phyloP scores from a whole-genome alignment of 2,797 vertebrate species.

The Scolopax rusticola region DNA sequence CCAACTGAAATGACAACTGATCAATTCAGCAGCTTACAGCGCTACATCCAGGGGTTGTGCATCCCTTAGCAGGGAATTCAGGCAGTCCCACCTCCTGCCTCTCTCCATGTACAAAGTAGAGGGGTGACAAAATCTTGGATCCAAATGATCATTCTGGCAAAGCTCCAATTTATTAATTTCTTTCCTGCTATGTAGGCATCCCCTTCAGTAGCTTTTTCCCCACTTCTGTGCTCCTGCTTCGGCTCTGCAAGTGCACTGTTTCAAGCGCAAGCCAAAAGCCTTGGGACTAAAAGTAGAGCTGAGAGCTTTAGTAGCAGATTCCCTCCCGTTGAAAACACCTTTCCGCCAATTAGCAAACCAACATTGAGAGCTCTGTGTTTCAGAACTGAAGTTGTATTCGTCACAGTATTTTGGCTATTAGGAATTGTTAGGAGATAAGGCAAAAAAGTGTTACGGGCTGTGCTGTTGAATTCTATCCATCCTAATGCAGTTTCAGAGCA shows the following conservation, averaged over 20 bases:
- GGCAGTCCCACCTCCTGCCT: background rate
- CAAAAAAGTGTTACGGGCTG: background rate
- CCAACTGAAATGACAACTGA: background rate
- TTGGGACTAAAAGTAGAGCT: background rate
- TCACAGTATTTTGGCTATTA: background rate
- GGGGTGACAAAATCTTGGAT: background rate
- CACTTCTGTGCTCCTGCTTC: background rate
- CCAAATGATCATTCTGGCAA: background rate
- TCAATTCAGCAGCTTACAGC: background rate
- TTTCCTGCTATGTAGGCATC: fast-evolving
- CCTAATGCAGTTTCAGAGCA: slow-evolving; percentile 28
- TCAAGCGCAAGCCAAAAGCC: background rate
- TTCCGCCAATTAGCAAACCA: background rate
- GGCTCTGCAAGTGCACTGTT: background rate
- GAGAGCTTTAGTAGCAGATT: background rate
- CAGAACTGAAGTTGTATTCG: background rate
- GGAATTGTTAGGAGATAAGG: background rate
- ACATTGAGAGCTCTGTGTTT: background rate
- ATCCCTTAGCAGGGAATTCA: background rate
- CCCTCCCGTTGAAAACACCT: background rate
- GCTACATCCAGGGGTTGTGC: background rate
- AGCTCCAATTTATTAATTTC: background rate
- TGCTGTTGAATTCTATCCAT: background rate
- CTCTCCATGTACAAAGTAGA: background rate
- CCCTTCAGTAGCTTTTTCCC: background rate